A percentile compares a stretch with the other conserved stretches of the same genome.
Conservation (phyloP, 2,888 invertebrate genomes). For the Idaea biselata region DNA sequence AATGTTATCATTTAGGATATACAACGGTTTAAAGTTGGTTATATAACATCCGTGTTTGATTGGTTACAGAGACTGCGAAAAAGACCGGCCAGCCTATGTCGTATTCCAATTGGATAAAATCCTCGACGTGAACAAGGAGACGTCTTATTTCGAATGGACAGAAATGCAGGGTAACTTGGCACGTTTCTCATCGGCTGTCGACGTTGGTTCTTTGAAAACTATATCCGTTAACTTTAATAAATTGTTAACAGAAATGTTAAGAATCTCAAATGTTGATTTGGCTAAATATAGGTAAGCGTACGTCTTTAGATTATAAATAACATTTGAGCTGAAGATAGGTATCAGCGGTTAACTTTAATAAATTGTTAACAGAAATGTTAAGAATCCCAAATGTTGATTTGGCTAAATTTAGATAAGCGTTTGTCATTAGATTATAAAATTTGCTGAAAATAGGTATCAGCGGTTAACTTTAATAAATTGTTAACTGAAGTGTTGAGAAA, state of each 20-base stretch:
- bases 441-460: too few relatives aligned
- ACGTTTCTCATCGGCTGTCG: constrained; percentile 76
- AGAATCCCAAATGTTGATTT: constrained; percentile 81
- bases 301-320: background rate
- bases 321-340: too few relatives aligned
- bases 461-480: constrained; percentile 78
- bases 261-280: constrained; percentile 81
- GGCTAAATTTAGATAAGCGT: constrained; percentile 76
- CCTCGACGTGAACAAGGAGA: constrained; percentile 84
- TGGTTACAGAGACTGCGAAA: constrained; percentile 84
- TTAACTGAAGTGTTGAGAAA: constrained; percentile 80
- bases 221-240: constrained; percentile 80
- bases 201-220: constrained; percentile 75
- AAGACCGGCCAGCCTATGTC: constrained; percentile 86
- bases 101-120: constrained; percentile 86
- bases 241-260: constrained; percentile 79
- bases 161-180: constrained; percentile 78
- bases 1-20: too few relatives aligned
- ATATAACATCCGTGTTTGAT: background rate
- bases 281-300: constrained; percentile 76
- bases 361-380: constrained; percentile 79
- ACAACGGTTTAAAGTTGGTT: too few relatives aligned
- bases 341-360: constrained; percentile 78
- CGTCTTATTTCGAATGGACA: constrained; percentile 83
- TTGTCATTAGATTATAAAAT: background rate